Evolutionary conservation across 2,797 vertebrate genomes (phyloP), one percentile per base, ranked within the genome.

Genomic region (Mionectes olivaceus): DNA sequence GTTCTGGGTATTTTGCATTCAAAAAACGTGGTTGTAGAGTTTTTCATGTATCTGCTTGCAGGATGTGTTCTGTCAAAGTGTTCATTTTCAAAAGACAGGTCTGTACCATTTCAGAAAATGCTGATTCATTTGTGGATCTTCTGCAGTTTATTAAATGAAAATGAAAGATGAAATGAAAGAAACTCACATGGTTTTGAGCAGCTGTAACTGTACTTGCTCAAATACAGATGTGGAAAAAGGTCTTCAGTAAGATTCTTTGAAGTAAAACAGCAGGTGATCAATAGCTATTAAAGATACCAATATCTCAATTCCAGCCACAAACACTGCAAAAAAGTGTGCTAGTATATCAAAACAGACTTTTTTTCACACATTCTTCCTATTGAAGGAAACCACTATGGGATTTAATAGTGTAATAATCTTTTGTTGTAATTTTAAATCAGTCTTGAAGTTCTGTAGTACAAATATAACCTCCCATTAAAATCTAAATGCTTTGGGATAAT

Each of bases 211-310:
- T 76, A 41, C 43, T 73, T 63, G 23, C 68, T 91, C 39, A 76
- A 89, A 87, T 6, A 37, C 55, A 90, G 78, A 69, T 70, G 33
- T 55, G 61, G 63, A 24, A 77, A 84, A 78, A 49, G 22, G 44
- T 37, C 25, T 73, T 15, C 33, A 22, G 53, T 67, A 52, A 64
- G 63, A 6, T 64, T 70, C 49, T 87, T 87, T 85, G 60, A 84
- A 94, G 64, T 82, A 60, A 77, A 89, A 49, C 89, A 92, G 87
- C 71, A 85, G 84, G 49, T 53, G 75, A 91, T 96, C 93, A 91
- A 64, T 94, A 74, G 75, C 68, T 94, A 63, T 82, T 92, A 27
- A 78, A 87, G 43, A 71, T 78, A 50, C 35, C 50, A 33, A 4
- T 79, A 79, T 79, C 74, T 93, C 91, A 77, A 11, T 77, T 57